Base-by-base conservation (phyloP, 1,140 invertebrate genomes). In the Colletes latitarsis region DNA sequence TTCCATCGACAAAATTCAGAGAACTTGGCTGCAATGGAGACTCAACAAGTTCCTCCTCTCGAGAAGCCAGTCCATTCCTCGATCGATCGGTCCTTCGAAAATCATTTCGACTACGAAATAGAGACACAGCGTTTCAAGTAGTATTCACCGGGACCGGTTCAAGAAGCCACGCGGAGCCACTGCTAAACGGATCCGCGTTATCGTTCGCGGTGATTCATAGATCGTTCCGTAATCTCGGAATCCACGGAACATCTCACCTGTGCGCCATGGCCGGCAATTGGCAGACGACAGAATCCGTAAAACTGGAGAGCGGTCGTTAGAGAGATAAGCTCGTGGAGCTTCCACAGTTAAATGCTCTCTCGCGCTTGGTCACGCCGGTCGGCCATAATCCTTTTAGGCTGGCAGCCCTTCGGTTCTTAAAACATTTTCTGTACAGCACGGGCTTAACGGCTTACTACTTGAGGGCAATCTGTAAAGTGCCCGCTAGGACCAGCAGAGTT, bases 381-480 rank as follows among this genome's bases (percentile, higher is more conserved):
- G 19, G 55, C 57, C 49, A 19, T 86, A 87, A 87, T 87, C 84
- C 85, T 81, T 87, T 87, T 87, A 87, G 82, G 58, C 76, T 15
- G 62, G 46, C 72, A 68, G 55, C 70, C 84, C 72, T 80, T 78
- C 69, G 64, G 53, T 83, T 86, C 77, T 87, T 83, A 86, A 87
- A 87, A 87, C 84, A 83, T 87, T 83, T 86, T 81, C 84, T 72
- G 76, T 86, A 86, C 71, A 81, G 69, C 60, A 52, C 60, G 58
- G 72, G 53, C 77, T 87, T 87, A 87, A 87, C 85, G 82, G 77
- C 77, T 83, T 74, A 83, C 84, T 83, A 73, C 82, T 86, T 73
- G 60, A 77, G 76, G 74, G 81, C 84, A 86, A 87, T 87, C 84
- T 86, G 62, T 83, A 86, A 87, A 87, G 82, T 87, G 81, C 68